Conservation (phyloP, 2,888 invertebrate genomes). For the Flabesymbios commensalis region DNA sequence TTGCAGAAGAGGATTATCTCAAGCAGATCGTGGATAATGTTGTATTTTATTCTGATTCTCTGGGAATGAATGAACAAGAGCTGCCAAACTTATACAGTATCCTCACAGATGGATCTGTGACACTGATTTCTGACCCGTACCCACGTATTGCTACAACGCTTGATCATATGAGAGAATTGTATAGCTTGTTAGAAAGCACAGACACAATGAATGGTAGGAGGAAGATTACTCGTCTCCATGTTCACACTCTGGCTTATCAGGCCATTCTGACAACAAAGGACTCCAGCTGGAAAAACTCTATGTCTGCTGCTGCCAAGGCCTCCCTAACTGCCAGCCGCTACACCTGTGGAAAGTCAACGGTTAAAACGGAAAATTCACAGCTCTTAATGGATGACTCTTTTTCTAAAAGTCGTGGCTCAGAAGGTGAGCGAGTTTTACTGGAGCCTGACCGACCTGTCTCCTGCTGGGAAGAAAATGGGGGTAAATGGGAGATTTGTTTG, state of each 20-base stretch:
- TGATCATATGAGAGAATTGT: constrained; percentile 79
- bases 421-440: constrained; percentile 67
- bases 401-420: constrained; percentile 63
- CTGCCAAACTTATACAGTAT: constrained; percentile 76
- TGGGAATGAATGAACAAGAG: constrained; percentile 90
- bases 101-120: constrained; percentile 73
- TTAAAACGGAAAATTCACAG: constrained; percentile 67
- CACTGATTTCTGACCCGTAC: constrained; percentile 76
- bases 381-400: constrained; percentile 83
- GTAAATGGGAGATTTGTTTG: constrained; percentile 70
- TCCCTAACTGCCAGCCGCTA: constrained; percentile 81
- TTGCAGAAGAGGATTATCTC: constrained; percentile 74
- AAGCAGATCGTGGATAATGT: constrained; percentile 71
- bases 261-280: constrained; percentile 74
- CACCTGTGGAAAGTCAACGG: constrained; percentile 72
- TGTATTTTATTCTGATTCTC: constrained; percentile 76
- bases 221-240: constrained; percentile 75
- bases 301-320: constrained; percentile 81
- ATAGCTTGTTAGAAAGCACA: constrained; percentile 52
- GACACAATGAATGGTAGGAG: constrained; percentile 59
- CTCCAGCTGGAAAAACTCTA: constrained; percentile 74
- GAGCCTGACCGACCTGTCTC: constrained; percentile 76
- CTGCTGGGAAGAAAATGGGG: constrained; percentile 74
- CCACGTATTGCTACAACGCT: constrained; percentile 79
- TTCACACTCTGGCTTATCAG: constrained; percentile 86